Evolutionary conservation across 1,140 invertebrate genomes (phyloP).

Genomic region (Zaprionus ghesquierei): DNA sequence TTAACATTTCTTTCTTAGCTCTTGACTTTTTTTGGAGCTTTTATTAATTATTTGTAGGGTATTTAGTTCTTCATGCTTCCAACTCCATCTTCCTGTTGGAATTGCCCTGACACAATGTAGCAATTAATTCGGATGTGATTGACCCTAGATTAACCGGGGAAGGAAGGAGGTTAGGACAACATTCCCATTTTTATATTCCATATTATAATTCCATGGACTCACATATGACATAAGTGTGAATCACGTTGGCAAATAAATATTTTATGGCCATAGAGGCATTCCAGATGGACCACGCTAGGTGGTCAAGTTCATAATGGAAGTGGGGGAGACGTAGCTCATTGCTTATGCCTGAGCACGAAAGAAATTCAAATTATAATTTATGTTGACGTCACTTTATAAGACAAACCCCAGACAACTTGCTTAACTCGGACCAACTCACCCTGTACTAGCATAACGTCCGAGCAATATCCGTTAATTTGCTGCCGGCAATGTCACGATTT

Average conservation of each 20-base stretch:
- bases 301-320: background rate
- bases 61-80: too few relatives aligned
- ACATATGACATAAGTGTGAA: background rate
- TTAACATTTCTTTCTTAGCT: too few relatives aligned
- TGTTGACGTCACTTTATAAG: constrained; percentile 75
- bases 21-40: too few relatives aligned
- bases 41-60: too few relatives aligned
- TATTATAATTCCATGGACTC: too few relatives aligned
- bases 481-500: constrained; percentile 54
- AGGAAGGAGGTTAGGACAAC: too few relatives aligned
- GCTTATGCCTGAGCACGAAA: constrained; percentile 78
- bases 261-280: constrained; percentile 14
- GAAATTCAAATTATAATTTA: constrained; percentile 82
- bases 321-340: constrained; percentile 50
- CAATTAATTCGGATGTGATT: constrained; percentile 37
- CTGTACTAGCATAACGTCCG: constrained; percentile 21
- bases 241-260: constrained; percentile 23
- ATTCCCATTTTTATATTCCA: too few relatives aligned
- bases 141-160: too few relatives aligned
- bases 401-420: constrained; percentile 4
- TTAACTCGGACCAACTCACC: background rate
- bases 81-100: background rate
- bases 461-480: constrained; percentile 40
- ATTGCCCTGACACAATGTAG: too few relatives aligned
- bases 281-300: background rate